These are phyloP conservation scores for Octonoba sinensis DNA, from an alignment of 2,888 invertebrate genomes.

Conservation along the genomic window DNA sequence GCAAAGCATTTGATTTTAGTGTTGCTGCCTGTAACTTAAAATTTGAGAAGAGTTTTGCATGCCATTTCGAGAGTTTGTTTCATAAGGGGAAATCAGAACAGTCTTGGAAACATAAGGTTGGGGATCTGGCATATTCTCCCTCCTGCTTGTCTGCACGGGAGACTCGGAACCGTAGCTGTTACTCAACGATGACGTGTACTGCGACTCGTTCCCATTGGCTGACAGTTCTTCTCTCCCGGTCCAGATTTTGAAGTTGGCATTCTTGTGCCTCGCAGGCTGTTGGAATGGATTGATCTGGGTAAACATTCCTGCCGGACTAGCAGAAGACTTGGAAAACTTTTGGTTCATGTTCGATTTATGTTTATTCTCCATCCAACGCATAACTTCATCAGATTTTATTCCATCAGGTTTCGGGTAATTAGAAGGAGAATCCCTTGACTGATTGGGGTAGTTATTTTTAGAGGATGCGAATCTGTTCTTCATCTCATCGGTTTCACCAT, in stretches of 20 bases:
- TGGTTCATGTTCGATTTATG: constrained; percentile 8
- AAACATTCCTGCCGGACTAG: constrained; percentile 50
- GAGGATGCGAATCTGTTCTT: not conserved
- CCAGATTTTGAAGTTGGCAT: constrained; percentile 15
- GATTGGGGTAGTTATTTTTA: not conserved
- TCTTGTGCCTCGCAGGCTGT: constrained; percentile 29
- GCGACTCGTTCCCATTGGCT: not conserved
- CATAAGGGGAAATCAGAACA: constrained; percentile 20
- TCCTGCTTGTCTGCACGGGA: constrained; percentile 1
- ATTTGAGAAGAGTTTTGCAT: not conserved
- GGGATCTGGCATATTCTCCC: not conserved
- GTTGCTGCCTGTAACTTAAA: constrained; percentile 8
- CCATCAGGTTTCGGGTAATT: not conserved
- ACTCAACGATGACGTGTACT: not conserved
- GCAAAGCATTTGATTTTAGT: not conserved
- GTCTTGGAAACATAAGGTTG: constrained; percentile 10
- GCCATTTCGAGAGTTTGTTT: not conserved
- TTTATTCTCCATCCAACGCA: not conserved
- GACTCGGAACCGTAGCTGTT: constrained; percentile 13
- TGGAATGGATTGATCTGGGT: constrained; percentile 61
- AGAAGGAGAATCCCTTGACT: not conserved
- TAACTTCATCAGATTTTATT: not conserved
- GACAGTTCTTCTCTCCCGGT: constrained; percentile 5
- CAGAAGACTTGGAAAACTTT: constrained; percentile 26
- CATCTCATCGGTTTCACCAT: constrained; percentile 11